Conservation (phyloP, 2,888 invertebrate genomes). For the Piscicola geometra region DNA sequence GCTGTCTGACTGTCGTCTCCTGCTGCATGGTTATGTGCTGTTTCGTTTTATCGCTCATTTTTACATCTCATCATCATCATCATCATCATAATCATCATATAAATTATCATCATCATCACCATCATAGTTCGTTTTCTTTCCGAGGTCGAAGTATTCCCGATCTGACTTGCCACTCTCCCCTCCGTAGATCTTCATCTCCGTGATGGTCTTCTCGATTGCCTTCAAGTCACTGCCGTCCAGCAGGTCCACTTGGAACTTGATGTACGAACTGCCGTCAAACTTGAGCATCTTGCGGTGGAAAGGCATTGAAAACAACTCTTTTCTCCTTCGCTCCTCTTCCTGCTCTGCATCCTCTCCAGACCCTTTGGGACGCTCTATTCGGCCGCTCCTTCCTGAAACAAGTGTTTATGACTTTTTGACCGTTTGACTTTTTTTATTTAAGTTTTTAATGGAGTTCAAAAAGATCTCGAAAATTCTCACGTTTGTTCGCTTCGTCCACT, state of each 20-base stretch:
- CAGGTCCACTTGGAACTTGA: conserved; percentile 46
- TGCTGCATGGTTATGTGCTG: too few species aligned
- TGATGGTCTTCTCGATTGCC: not conserved
- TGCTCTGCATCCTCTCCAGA: too few species aligned
- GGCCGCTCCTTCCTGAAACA: too few species aligned
- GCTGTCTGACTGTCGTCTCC: too few species aligned
- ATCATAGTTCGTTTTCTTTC: not conserved
- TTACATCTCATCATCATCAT: not conserved
- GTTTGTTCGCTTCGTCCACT: not conserved
- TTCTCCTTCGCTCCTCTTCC: too few species aligned
- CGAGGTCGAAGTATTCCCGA: not conserved
- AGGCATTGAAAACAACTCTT: not conserved
- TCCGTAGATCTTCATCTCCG: not conserved
- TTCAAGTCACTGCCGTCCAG: conserved; percentile 5
- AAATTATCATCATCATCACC: not conserved
- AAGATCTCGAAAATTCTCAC: too few species aligned
- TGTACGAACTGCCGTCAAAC: conserved; percentile 47
- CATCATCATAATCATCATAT: too few species aligned
- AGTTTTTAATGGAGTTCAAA: too few species aligned
- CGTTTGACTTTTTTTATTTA: not conserved
- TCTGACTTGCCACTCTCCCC: not conserved
- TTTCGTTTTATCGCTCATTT: not conserved
- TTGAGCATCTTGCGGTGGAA: conserved; percentile 29
- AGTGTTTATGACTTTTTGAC: too few species aligned
- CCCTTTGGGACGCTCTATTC: too few species aligned